Conservation (phyloP, 2,797 vertebrate species). For the Helarctos malayanus region DNA sequence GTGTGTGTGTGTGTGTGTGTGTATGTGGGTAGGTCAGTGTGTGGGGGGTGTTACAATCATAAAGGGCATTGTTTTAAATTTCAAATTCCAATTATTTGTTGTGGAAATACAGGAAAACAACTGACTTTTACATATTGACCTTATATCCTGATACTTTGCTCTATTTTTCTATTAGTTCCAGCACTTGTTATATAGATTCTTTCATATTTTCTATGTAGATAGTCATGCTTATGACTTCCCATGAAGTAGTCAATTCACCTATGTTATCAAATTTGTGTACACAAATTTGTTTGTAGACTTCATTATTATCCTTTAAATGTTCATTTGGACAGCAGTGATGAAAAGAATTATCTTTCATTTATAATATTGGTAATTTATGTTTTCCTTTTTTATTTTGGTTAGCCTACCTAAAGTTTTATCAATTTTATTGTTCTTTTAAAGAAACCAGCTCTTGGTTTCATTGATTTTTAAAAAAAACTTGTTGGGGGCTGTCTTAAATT, state of each 20-base stretch:
- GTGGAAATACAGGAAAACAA: background rate
- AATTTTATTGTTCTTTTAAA: too few relatives aligned
- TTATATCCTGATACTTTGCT: background rate
- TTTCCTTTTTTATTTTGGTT: background rate
- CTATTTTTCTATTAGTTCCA: background rate
- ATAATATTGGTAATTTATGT: background rate
- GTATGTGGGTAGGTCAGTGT: fast-evolving
- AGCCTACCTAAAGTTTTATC: background rate
- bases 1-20: background rate
- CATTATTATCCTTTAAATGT: background rate
- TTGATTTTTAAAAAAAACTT: too few relatives aligned
- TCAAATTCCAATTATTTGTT: background rate
- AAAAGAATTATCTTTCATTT: background rate
- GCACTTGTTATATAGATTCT: background rate
- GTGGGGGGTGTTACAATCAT: background rate
- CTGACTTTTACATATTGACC: background rate
- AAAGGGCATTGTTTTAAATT: background rate
- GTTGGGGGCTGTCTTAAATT: background rate
- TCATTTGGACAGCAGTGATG: background rate
- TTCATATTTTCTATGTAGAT: background rate
- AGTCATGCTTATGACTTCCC: background rate
- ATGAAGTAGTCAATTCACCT: background rate
- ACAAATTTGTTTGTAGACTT: background rate
- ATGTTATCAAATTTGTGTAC: background rate
- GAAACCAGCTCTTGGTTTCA: too few relatives aligned